Percentiles rank a stretch among this genome's conserved stretches.
phyloP scores from a whole-genome alignment of 2,113 vertebrate genomes.

The Barnardius zonarius region DNA sequence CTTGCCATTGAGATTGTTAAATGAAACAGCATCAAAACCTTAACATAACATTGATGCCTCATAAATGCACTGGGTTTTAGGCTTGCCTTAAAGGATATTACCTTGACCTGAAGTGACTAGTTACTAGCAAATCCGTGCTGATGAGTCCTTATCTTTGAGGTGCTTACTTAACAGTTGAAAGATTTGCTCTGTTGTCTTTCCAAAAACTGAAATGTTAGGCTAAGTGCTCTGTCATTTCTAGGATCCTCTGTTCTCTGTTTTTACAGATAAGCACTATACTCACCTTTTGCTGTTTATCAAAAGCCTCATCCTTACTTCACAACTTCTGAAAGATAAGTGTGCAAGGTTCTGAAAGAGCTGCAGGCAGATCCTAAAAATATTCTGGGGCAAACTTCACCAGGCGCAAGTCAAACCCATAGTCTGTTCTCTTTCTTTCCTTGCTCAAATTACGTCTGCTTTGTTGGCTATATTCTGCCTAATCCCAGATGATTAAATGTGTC shows the following conservation, averaged over 20 bases:
- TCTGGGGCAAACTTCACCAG: not conserved
- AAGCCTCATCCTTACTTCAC: not conserved
- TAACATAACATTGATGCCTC: not conserved
- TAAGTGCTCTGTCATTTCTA: constrained; percentile 11
- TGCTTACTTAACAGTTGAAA: not conserved
- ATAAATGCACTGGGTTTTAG: not conserved
- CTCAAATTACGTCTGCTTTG: not conserved
- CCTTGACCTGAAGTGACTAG: not conserved
- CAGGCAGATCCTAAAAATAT: not conserved
- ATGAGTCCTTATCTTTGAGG: not conserved
- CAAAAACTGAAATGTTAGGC: not conserved
- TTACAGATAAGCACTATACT: not conserved
- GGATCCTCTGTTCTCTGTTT: not conserved
- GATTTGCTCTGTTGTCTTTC: constrained; percentile 8
- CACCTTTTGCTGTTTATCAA: not conserved
- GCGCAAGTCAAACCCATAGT: not conserved
- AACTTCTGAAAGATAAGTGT: not conserved
- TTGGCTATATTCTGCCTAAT: not conserved
- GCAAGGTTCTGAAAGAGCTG: not conserved
- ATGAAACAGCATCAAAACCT: not conserved
- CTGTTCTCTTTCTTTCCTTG: not conserved
- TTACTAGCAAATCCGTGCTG: not conserved
- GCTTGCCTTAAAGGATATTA: not conserved
- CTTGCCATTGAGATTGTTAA: not conserved
- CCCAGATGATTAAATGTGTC: not conserved